These are phyloP conservation scores for Xiphophorus couchianus DNA, from an alignment of 2,113 vertebrate species.

Conservation along the genomic window DNA sequence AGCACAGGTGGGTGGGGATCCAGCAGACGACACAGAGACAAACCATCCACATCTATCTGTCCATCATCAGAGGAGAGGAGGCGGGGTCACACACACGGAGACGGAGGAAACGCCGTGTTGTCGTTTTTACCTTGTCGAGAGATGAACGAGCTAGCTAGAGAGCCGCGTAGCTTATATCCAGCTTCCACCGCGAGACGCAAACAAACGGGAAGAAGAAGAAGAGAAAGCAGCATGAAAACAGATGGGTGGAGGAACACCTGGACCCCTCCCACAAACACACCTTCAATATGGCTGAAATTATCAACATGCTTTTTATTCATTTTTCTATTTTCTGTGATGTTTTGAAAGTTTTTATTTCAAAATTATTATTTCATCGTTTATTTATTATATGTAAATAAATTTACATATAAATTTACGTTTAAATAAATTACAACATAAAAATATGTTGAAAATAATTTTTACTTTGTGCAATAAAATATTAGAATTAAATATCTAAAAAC, in stretches of 20 bases:
- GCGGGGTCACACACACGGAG: constrained; percentile 51
- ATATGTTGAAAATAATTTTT: background rate
- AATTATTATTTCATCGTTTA: too few relatives aligned
- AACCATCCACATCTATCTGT: constrained; percentile 9
- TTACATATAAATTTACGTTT: too few relatives aligned
- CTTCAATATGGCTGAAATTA: too few relatives aligned
- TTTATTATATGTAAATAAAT: too few relatives aligned
- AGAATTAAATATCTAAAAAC: too few relatives aligned
- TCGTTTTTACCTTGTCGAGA: constrained; percentile 84
- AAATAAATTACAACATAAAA: too few relatives aligned
- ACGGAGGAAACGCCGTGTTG: constrained; percentile 39
- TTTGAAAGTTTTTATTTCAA: too few relatives aligned
- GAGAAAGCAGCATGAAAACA: constrained; percentile 67
- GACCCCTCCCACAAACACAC: too few relatives aligned
- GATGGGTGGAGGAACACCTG: background rate
- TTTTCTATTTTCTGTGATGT: too few relatives aligned
- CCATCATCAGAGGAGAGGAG: constrained; percentile 21
- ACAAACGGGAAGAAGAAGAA: constrained; percentile 43
- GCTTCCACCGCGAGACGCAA: constrained; percentile 70
- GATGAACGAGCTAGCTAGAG: constrained; percentile 86
- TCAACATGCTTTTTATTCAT: too few relatives aligned
- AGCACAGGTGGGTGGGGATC: background rate
- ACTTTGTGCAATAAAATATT: background rate
- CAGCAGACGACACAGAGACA: constrained; percentile 40
- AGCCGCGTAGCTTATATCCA: constrained; percentile 86